Evolutionary conservation across 2,113 vertebrate species (phyloP).

Genomic region (Corvus cornix): DNA sequence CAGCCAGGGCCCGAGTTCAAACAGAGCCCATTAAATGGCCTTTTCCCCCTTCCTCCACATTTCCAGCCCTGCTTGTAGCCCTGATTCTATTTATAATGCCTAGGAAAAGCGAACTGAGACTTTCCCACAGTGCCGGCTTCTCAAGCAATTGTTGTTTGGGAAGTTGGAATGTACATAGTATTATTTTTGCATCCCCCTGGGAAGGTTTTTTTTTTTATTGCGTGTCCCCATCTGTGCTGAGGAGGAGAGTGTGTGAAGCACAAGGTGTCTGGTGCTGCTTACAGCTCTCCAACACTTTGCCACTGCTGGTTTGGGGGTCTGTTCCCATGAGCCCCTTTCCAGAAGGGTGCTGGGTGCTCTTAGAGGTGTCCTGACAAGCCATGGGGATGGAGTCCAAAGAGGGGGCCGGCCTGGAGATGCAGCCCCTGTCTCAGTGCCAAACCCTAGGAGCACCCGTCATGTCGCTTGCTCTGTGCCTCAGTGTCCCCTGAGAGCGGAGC

Average conservation of each 20-base stretch:
- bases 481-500: accelerated
- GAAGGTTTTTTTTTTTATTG: not conserved
- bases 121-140: slow-evolving; percentile 58
- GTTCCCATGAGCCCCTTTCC: not conserved
- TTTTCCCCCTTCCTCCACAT: not conserved
- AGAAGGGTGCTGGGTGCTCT: not conserved
- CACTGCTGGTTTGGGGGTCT: not conserved
- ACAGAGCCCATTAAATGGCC: slow-evolving; percentile 32
- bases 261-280: not conserved
- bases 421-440: not conserved
- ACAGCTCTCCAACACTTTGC: accelerated
- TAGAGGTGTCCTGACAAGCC: not conserved
- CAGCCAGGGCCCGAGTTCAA: slow-evolving; percentile 38
- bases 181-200: slow-evolving; percentile 57
- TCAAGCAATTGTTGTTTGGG: slow-evolving; percentile 46
- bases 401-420: accelerated
- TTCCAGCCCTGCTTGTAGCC: slow-evolving; percentile 22
- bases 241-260: not conserved
- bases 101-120: slow-evolving; percentile 60
- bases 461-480: not conserved
- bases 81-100: slow-evolving; percentile 62
- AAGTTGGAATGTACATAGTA: slow-evolving; percentile 36
- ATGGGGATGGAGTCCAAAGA: not conserved
- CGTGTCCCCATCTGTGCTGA: not conserved
- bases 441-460: accelerated